Evolutionary conservation across 2,888 invertebrate genomes (phyloP).

Genomic region (Hemicrepidius hirtus): DNA sequence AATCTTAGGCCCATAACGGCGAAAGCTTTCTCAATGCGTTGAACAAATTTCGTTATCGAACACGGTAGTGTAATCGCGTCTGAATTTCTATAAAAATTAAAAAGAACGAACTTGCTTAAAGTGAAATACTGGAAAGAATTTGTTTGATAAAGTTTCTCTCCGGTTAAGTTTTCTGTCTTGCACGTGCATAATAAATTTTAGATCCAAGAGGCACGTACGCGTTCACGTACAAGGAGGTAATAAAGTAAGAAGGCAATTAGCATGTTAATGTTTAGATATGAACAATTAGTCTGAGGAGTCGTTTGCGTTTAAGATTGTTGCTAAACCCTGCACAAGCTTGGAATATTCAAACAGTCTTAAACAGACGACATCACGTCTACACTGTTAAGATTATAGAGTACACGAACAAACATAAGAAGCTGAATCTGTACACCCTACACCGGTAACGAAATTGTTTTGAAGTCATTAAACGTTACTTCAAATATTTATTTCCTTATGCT

Average conservation of each 20-base stretch:
- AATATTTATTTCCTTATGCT: too few species aligned
- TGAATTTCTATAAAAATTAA: neutral
- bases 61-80: neutral
- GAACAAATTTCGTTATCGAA: constrained; percentile 2
- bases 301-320: constrained; percentile 66
- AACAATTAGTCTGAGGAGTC: constrained; percentile 70
- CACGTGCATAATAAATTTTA: constrained; percentile 48
- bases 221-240: constrained; percentile 63
- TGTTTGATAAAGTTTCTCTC: neutral
- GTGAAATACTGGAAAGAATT: neutral
- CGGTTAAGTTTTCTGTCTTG: constrained; percentile 16
- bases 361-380: constrained; percentile 72
- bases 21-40: constrained; percentile 17
- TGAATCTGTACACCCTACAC: constrained; percentile 52
- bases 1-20: constrained; percentile 48
- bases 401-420: constrained; percentile 62
- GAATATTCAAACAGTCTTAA: constrained; percentile 72
- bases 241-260: constrained; percentile 70
- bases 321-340: constrained; percentile 71
- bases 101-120: too few species aligned
- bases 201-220: constrained; percentile 59
- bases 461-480: neutral
- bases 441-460: constrained; percentile 43
- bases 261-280: constrained; percentile 71
- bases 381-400: constrained; percentile 69